These are phyloP conservation scores for Heterochromis multidens DNA, from an alignment of 2,113 vertebrate species.

Conservation along the genomic window DNA sequence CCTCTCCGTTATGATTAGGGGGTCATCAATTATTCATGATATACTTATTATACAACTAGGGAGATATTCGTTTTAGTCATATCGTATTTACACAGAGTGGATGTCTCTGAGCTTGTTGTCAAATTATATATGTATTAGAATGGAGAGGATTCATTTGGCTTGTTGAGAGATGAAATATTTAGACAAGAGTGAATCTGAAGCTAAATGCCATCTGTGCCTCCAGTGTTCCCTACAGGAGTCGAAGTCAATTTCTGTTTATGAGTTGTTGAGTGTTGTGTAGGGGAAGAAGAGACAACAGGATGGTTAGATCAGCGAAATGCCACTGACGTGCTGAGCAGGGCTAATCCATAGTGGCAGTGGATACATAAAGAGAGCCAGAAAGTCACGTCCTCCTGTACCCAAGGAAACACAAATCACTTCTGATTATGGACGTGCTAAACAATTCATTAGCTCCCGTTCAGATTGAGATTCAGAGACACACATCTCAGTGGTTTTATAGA, in stretches of 20 bases:
- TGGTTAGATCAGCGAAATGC: conserved; percentile 64
- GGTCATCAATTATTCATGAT: conserved; percentile 62
- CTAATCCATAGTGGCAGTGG: conserved; percentile 67
- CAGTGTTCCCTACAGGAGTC: conserved; percentile 67
- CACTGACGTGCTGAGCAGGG: conserved; percentile 54
- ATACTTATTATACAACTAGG: conserved; percentile 51
- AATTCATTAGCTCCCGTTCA: conserved; percentile 48
- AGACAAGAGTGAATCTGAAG: conserved; percentile 66
- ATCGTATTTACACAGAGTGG: conserved; percentile 52
- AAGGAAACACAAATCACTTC: conserved; percentile 58
- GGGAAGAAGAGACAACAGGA: conserved; percentile 55
- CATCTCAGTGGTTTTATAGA: conserved; percentile 14
- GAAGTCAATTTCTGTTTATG: conserved; percentile 70
- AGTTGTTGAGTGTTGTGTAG: conserved; percentile 59
- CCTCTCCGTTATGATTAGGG: conserved; percentile 61
- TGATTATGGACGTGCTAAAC: conserved; percentile 57
- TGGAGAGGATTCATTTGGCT: conserved; percentile 67
- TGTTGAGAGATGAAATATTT: conserved; percentile 73
- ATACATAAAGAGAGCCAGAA: conserved; percentile 49
- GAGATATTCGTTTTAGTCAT: conserved; percentile 55
- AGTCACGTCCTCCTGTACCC: conserved; percentile 53
- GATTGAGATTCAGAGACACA: conserved; percentile 32
- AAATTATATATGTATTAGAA: conserved; percentile 68
- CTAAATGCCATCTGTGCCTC: conserved; percentile 71
- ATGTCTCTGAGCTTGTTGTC: conserved; percentile 57